Base-by-base conservation (phyloP, 2,888 invertebrate genomes). In the Sinentomon sp. region DNA sequence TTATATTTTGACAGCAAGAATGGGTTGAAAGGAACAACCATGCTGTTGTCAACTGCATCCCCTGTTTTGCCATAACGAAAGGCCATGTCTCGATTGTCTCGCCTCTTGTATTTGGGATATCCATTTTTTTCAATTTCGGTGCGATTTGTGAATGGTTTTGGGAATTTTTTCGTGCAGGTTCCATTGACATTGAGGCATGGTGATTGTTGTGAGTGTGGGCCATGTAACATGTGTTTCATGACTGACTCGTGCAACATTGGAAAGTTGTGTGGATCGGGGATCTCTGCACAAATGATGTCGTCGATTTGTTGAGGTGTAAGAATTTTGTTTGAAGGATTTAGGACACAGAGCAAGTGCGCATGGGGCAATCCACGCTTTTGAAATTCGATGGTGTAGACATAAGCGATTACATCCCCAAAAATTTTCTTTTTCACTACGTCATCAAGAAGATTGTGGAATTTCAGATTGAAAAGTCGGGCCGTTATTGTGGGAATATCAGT, bases 21-120 rank as follows among this genome's bases (percentile, higher is more conserved):
- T 3, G 45, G 45, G 37, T 47, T 49, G 37, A 50, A 50, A 1
- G 51, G 50, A 7, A 52, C 50, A 6, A 50, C 44, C 40, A 40
- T 45, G 13, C 44, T 32, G 38, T 51, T 52, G 35, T 48, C 48
- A 31, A 45, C 28, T 10, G 32, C 30, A 28, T 34, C 20, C 36
- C 32, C 10, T n/a, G n/a, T n/a, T n/a, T n/a, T n/a, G n/a, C n/a
- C n/a, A n/a, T n/a, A n/a, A n/a, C n/a, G n/a, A n/a, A n/a, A n/a
- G n/a, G n/a, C n/a, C n/a, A n/a, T n/a, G n/a, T n/a, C n/a, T n/a
- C n/a, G n/a, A n/a, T n/a, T n/a, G n/a, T n/a, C n/a, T n/a, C n/a
- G n/a, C n/a, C n/a, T n/a, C n/a, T n/a, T n/a, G n/a, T n/a, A n/a
- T n/a, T n/a, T n/a, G n/a, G n/a, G n/a, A n/a, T n/a, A n/a, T n/a